A percentile compares a stretch with the other conserved stretches of the same genome.
These are phyloP conservation scores for Ploceus nigricollis DNA, from an alignment of 2,113 vertebrate genomes.

Conservation along the genomic window DNA sequence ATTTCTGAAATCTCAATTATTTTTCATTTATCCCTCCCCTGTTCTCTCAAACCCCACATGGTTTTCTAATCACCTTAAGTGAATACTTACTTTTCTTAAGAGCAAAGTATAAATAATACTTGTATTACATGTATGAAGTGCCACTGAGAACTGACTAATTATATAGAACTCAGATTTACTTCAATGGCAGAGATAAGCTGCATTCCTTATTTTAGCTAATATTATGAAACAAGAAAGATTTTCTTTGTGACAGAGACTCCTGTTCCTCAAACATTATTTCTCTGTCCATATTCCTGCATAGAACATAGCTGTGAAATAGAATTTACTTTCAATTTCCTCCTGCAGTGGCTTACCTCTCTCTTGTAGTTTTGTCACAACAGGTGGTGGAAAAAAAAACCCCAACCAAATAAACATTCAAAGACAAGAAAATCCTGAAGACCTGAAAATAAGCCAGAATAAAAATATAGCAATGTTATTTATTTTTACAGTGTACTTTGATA, in stretches of 20 bases:
- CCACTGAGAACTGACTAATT: background rate
- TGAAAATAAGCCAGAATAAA: background rate
- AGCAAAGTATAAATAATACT: background rate
- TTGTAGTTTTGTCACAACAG: background rate
- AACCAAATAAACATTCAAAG: background rate
- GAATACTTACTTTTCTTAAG: background rate
- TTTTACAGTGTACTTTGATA: background rate
- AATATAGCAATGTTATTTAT: background rate
- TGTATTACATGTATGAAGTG: background rate
- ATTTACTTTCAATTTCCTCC: background rate
- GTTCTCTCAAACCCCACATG: rapidly evolving
- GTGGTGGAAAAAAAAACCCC: background rate
- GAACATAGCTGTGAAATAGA: background rate
- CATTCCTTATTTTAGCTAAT: background rate
- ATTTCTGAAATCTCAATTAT: background rate
- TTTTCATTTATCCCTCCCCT: background rate
- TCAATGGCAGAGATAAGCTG: background rate
- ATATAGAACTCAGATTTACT: background rate
- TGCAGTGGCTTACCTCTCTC: background rate
- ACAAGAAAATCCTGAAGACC: background rate
- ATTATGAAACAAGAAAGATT: background rate
- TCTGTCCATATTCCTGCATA: background rate
- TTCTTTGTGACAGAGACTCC: background rate
- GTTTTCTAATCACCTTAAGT: background rate
- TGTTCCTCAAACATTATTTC: background rate